Evolutionary conservation across 2,888 invertebrate genomes (phyloP), one percentile per base, ranked within the genome.

Genomic region (Scaptomyza polygonia): DNA sequence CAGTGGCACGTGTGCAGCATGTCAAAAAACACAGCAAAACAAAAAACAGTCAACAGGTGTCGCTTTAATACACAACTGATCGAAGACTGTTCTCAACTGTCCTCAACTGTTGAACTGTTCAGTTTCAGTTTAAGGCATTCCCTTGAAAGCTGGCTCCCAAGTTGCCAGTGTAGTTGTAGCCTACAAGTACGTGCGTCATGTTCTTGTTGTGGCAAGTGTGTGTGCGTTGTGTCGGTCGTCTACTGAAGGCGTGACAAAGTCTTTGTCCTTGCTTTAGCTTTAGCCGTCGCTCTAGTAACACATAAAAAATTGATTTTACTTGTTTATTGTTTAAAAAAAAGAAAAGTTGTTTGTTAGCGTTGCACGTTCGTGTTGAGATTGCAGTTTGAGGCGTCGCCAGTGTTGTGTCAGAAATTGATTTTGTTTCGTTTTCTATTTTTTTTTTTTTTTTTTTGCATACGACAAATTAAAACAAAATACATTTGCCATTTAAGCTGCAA

Each of bases 281-380:
- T 53, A 51, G 59, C 67, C 56, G 62, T 64, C 54, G 68, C 45
- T 63, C 65, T 56, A 67, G 69, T 59, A 67, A 74, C 72, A 69
- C 54, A 69, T 16, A 70, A 36, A 54, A 63, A 80, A 83, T 88
- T 77, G 88, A 75, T 77, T 87, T 85, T 67, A 54, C 69, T 81
- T 72, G 79, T 70, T 52, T 72, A 82, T 77, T 72, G 79, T 68
- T 52, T 45, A 70, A 79, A 47, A 68, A 79, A 72, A 81, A 70
- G 75, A 47, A 68, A 79, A 72, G 78, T 63, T 58, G 67, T 67
- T 67, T 76, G 54, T 68, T 80, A 56, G 69, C 57, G 40, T 58
- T 43, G 67, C 64, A 58, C 65, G 71, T 62, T 59, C 73, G 52
- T 69, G 62, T 61, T 70, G 45, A 51, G 32, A 30, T 21, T 36